A percentile compares a stretch with the other conserved stretches of the same genome.
Evolutionary conservation across 2,113 vertebrate genomes (phyloP).

Genomic region (Microtus richardsoni): DNA sequence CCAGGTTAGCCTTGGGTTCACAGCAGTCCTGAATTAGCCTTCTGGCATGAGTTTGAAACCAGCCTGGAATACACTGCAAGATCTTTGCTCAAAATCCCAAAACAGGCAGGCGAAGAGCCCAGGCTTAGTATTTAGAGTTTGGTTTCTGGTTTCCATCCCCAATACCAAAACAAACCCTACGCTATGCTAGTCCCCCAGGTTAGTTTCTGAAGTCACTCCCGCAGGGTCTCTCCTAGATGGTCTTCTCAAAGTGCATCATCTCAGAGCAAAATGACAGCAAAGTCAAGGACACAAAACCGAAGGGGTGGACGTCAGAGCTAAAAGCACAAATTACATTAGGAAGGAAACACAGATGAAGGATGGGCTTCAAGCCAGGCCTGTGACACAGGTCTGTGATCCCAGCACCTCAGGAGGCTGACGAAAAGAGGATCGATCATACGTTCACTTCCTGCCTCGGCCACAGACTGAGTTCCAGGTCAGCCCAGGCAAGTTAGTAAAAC

Average conservation of each 20-base stretch:
- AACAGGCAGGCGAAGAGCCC: background rate
- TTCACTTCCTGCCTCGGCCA: background rate
- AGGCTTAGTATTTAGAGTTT: no score
- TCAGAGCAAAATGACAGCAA: slow-evolving; percentile 22
- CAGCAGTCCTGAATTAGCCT: background rate
- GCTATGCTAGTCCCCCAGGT: background rate
- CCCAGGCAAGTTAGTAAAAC: background rate
- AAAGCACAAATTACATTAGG: background rate
- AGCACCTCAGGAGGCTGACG: background rate
- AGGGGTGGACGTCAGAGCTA: background rate
- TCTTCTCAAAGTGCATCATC: background rate
- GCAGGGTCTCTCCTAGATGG: background rate
- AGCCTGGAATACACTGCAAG: background rate
- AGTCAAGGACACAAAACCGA: background rate
- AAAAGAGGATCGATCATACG: background rate
- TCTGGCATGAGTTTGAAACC: background rate
- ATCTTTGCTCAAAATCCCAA: background rate
- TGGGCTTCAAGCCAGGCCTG: background rate
- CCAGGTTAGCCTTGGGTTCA: background rate
- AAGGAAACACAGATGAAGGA: slow-evolving; percentile 12
- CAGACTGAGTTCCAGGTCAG: background rate
- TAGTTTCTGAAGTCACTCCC: background rate
- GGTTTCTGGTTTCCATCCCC: background rate
- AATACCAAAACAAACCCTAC: background rate
- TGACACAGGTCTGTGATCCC: background rate